Evolutionary conservation across 2,888 invertebrate species (phyloP), one percentile per base, ranked within the genome.

Genomic region (Ophion obscuratus): DNA sequence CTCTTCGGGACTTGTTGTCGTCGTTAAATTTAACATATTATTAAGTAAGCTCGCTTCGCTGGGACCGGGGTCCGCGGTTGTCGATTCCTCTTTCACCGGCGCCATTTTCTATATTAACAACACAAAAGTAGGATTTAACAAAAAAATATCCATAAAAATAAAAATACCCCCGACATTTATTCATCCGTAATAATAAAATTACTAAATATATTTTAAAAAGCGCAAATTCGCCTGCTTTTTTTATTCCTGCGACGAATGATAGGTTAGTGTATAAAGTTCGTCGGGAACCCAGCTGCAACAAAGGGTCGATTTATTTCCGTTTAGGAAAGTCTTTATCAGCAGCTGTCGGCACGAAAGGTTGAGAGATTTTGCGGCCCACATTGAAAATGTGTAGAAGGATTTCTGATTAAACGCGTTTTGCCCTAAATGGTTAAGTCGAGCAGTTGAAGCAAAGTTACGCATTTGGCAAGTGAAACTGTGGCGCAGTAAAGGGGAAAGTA

Each of bases 41-140:
- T 82, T 75, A 24, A 47, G 61, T 9, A 74, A 80, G 40, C 73
- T 88, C 85, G 83, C 83, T 73, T 85, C 86, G 66, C 47, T 83
- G 57, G 84, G 70, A 11, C 75, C 73, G 53, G 83, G 71, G 57
- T 81, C 76, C 79, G 64, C 81, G 57, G 61, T 74, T 70, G 62
- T 36, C 68, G 83, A 90, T 74, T 90, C 90, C 88, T 89, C 91
- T 88, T 90, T 90, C 71, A 88, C 80, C 86, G 91, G 87, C 84
- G 93, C 92, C 93, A 93, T 93, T 90, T 89, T 92, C 92, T 93
- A 85, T 11, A 74, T 70, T 2, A 75, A 20, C 17, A 88, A 77
- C 62, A 6, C 10, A 85, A 85, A 77, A 79, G 31, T 71, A 84
- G 3, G 44, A 87, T 57, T 57, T 57, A 17, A 53, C 53, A 53